phyloP scores from a whole-genome alignment of 2,113 vertebrate genomes.

The Meleagris gallopavo region DNA sequence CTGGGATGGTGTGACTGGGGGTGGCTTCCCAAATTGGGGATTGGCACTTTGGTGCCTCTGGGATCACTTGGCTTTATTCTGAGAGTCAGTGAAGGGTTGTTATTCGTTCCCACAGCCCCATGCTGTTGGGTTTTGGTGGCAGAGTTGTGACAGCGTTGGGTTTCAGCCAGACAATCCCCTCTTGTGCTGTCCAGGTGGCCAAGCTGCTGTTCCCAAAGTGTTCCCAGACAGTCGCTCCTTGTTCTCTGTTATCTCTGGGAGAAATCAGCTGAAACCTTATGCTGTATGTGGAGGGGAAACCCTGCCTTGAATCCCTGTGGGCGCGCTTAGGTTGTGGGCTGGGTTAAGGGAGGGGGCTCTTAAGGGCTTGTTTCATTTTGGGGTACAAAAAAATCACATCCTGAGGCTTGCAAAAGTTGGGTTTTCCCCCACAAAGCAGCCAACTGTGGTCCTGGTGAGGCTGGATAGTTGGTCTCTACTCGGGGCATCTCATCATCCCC shows the following conservation, averaged over 20 bases:
- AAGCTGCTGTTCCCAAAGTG: background rate
- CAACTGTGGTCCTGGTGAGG: rapidly evolving
- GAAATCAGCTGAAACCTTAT: background rate
- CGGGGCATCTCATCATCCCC: background rate
- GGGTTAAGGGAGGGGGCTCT: rapidly evolving
- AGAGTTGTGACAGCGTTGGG: rapidly evolving
- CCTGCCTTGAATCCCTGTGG: background rate
- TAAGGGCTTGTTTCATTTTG: background rate
- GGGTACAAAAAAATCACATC: background rate
- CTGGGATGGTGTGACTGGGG: background rate
- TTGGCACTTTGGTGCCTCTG: rapidly evolving
- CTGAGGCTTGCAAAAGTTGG: background rate
- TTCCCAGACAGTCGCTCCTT: background rate
- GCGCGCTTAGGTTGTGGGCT: background rate
- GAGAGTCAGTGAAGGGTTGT: rapidly evolving
- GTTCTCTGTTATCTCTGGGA: background rate
- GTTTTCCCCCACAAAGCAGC: background rate
- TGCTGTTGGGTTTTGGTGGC: background rate
- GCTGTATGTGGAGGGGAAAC: background rate
- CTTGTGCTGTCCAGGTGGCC: background rate
- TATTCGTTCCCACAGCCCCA: rapidly evolving
- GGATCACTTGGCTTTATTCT: rapidly evolving
- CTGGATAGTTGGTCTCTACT: background rate
- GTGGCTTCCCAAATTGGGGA: background rate
- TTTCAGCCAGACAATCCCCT: background rate